phyloP scores from a whole-genome alignment of 1,140 invertebrate species.

The Acromyrmex echinatior region DNA sequence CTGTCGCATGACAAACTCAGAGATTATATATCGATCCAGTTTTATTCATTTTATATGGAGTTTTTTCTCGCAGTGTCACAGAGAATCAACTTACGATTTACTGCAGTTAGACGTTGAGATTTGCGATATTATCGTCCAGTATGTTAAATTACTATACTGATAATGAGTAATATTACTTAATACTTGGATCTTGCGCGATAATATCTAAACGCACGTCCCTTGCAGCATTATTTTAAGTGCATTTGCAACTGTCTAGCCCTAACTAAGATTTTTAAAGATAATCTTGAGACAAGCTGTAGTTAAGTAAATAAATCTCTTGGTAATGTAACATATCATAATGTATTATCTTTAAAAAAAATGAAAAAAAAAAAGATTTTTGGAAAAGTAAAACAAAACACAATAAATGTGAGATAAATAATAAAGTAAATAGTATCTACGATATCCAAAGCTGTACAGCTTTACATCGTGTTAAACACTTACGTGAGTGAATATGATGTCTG shows the following conservation, averaged over 20 bases:
- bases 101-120: neutral
- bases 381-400: neutral
- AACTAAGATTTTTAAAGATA: neutral
- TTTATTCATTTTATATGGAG: conserved; percentile 22
- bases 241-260: neutral
- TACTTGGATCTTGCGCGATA: conserved; percentile 7
- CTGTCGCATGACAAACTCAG: conserved; percentile 4
- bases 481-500: neutral
- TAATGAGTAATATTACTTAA: conserved; percentile 38
- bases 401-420: neutral
- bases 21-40: conserved; percentile 42
- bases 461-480: neutral
- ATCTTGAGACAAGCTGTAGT: conserved; percentile 8
- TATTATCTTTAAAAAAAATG: neutral
- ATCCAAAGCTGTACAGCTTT: neutral
- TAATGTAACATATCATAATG: neutral
- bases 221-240: conserved; percentile 19
- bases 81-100: neutral
- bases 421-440: neutral
- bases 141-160: conserved; percentile 24
- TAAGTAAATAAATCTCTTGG: conserved; percentile 29
- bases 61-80: neutral
- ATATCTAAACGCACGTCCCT: neutral
- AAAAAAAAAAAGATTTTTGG: neutral
- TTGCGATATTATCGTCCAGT: conserved; percentile 9